These are phyloP conservation scores for Ichneumon xanthorius DNA, from an alignment of 2,888 invertebrate genomes.

Conservation along the genomic window DNA sequence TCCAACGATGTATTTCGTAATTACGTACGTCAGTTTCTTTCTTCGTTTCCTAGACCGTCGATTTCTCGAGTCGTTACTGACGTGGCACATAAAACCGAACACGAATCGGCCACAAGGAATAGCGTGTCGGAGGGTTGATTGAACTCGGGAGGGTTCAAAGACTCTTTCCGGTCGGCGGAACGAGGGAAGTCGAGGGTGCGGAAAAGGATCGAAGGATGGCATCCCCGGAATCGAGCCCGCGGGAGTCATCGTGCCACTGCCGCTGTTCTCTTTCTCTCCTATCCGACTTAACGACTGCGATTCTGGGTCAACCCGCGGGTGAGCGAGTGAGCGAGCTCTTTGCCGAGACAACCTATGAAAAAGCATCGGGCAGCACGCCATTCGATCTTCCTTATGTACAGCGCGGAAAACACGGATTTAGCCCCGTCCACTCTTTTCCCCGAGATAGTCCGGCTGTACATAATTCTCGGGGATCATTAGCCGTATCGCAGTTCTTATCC, in stretches of 20 bases:
- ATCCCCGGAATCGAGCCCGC: slow-evolving; percentile 27
- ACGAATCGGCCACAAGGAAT: slow-evolving; percentile 8
- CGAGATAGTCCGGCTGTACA: slow-evolving; percentile 13
- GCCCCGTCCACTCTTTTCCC: not conserved
- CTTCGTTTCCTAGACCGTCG: slow-evolving; percentile 12
- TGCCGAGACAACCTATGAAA: slow-evolving; percentile 40
- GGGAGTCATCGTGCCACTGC: slow-evolving; percentile 40
- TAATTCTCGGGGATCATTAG: slow-evolving; percentile 53
- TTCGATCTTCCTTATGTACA: slow-evolving; percentile 56
- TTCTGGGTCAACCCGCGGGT: slow-evolving; percentile 62
- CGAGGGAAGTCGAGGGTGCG: slow-evolving; percentile 33
- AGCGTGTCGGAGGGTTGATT: slow-evolving; percentile 35
- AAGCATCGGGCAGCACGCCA: slow-evolving; percentile 55
- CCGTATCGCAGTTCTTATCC: slow-evolving; percentile 52
- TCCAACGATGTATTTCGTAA: too few species aligned
- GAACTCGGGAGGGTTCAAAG: slow-evolving; percentile 57
- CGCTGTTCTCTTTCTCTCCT: not conserved
- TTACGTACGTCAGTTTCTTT: too few species aligned
- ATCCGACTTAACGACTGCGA: slow-evolving; percentile 53
- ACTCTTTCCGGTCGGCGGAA: slow-evolving; percentile 14
- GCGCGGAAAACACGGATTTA: slow-evolving; percentile 48
- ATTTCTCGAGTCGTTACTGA: slow-evolving; percentile 2
- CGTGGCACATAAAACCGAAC: not conserved
- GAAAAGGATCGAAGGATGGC: slow-evolving; percentile 56
- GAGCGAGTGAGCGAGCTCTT: slow-evolving; percentile 30